These are phyloP conservation scores for Brachypalpus laphriformis DNA, from an alignment of 2,888 invertebrate genomes.

Conservation along the genomic window DNA sequence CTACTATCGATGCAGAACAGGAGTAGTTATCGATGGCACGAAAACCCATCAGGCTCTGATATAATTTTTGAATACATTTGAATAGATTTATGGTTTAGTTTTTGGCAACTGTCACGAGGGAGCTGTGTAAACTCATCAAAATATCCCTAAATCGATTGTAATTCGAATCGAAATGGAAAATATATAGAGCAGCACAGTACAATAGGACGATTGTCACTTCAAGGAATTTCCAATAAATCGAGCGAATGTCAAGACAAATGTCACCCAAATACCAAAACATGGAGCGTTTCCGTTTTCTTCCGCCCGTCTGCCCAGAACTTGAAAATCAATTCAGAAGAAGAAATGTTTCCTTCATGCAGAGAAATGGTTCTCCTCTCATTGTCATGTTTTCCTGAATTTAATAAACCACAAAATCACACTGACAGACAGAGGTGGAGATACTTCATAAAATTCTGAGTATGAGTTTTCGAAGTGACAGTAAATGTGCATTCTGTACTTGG, in stretches of 20 bases:
- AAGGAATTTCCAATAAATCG: slow-evolving; percentile 69
- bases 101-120: slow-evolving; percentile 47
- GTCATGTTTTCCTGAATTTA: slow-evolving; percentile 58
- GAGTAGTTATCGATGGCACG: slow-evolving; percentile 44
- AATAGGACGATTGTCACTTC: slow-evolving; percentile 44
- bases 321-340: slow-evolving; percentile 22
- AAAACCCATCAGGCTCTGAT: slow-evolving; percentile 2
- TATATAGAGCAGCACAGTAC: neutral
- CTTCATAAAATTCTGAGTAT: slow-evolving; percentile 65
- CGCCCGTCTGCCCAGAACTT: neutral
- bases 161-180: slow-evolving; percentile 42
- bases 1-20: neutral
- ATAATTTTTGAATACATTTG: slow-evolving; percentile 18
- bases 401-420: slow-evolving; percentile 61
- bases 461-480: slow-evolving; percentile 50
- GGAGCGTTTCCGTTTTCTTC: neutral
- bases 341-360: slow-evolving; percentile 22
- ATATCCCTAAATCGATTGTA: slow-evolving; percentile 40
- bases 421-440: slow-evolving; percentile 58
- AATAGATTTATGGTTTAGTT: slow-evolving; percentile 49
- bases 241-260: slow-evolving; percentile 64
- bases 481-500: slow-evolving; percentile 19
- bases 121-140: slow-evolving; percentile 5
- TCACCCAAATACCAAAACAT: slow-evolving; percentile 46
- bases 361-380: neutral